Conservation (phyloP, 2,888 invertebrate genomes). For the Lepidocyrtinus sp. region DNA sequence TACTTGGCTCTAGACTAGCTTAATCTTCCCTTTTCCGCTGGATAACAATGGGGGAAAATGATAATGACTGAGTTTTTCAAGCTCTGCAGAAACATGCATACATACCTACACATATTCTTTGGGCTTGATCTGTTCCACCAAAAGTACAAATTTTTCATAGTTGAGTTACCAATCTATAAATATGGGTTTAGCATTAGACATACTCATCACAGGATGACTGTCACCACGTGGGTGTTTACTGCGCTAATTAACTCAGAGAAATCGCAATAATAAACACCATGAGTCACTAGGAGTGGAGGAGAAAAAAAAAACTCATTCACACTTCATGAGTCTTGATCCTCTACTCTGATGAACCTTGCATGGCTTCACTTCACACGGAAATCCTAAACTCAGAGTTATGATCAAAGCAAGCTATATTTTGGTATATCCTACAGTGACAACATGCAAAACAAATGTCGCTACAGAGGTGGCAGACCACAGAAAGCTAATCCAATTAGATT, state of each 20-base stretch:
- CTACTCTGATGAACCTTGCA: slow-evolving; percentile 6
- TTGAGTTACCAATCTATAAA: neutral
- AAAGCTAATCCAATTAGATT: slow-evolving; percentile 1
- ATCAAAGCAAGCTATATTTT: no score
- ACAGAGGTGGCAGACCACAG: neutral
- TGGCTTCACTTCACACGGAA: slow-evolving; percentile 8
- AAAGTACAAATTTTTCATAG: neutral
- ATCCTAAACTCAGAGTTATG: no score
- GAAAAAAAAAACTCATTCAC: neutral
- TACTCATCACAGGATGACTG: neutral
- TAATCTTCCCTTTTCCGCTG: no score
- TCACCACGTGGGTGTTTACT: slow-evolving; percentile 13
- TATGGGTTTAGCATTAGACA: neutral
- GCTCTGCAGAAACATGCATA: neutral
- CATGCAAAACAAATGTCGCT: neutral
- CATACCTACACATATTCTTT: neutral
- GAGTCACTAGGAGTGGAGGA: neutral
- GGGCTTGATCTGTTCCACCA: neutral
- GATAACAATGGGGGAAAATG: no score
- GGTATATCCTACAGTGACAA: neutral
- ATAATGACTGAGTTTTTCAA: no score
- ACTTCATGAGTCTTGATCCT: neutral
- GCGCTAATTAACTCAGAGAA: slow-evolving; percentile 14
- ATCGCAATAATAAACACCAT: neutral
- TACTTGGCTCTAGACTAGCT: no score